Percentiles rank a stretch among this genome's conserved stretches.
These are phyloP conservation scores for Meleagris gallopavo DNA, from an alignment of 2,113 vertebrate species.

Conservation along the genomic window DNA sequence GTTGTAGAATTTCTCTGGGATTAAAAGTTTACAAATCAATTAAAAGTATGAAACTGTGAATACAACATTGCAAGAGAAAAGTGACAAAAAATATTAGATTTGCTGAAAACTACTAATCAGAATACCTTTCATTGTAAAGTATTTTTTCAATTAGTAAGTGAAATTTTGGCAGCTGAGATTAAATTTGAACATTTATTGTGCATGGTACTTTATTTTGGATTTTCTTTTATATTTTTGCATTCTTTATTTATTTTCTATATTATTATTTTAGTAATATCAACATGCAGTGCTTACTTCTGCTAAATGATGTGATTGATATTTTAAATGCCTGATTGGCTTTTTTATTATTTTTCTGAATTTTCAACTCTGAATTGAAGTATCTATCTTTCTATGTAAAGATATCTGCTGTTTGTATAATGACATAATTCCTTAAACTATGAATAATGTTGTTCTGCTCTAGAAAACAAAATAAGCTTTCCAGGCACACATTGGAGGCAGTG, in stretches of 20 bases:
- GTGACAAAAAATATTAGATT: neutral
- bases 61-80: neutral
- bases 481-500: neutral
- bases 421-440: accelerated
- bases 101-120: neutral
- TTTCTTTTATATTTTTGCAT: neutral
- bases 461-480: neutral
- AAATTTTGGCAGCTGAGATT: neutral
- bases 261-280: neutral
- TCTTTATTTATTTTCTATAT: neutral
- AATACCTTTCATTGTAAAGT: neutral
- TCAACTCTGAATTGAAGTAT: neutral
- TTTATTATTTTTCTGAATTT: neutral
- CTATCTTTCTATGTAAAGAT: neutral
- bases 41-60: neutral
- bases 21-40: neutral
- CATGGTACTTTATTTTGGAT: neutral
- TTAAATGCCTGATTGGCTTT: neutral
- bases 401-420: neutral
- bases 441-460: neutral
- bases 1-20: neutral
- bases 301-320: neutral
- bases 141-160: neutral
- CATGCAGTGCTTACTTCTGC: neutral
- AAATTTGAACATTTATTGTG: neutral